Percentiles rank a stretch among this genome's conserved stretches.
Conservation (phyloP, 1,140 invertebrate genomes). For the Drepana arcuata region DNA sequence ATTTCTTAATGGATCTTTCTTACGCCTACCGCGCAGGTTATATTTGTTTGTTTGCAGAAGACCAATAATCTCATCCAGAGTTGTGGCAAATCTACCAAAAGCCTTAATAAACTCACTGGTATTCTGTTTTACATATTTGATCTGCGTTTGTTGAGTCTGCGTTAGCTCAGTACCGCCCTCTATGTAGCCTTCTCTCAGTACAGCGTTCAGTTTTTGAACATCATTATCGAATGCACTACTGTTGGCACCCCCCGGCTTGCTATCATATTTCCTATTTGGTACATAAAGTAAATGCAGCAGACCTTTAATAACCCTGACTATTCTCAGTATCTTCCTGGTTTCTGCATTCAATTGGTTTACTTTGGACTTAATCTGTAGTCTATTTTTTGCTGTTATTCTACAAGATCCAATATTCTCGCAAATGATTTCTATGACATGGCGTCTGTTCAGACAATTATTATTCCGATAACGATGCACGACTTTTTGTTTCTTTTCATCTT, state of each 20-base stretch:
- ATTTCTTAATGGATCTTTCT: slow-evolving; percentile 17
- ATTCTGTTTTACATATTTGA: slow-evolving; percentile 43
- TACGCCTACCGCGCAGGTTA: slow-evolving; percentile 3
- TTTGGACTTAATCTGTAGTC: slow-evolving; percentile 22
- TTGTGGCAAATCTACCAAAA: slow-evolving; percentile 35
- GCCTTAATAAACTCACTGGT: slow-evolving; percentile 34
- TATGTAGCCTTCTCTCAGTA: slow-evolving; percentile 27
- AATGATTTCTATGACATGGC: slow-evolving; percentile 22
- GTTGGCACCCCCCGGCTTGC: too few species aligned
- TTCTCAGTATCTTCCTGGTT: slow-evolving; percentile 33
- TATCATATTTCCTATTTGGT: slow-evolving; percentile 3
- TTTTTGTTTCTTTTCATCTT: slow-evolving; percentile 9
- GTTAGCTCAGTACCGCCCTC: slow-evolving; percentile 14
- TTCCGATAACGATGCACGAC: neutral
- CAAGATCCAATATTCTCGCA: slow-evolving; percentile 36
- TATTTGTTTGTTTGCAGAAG: slow-evolving; percentile 20
- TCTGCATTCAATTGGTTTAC: slow-evolving; percentile 30
- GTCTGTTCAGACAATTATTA: slow-evolving; percentile 7
- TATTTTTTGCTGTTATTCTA: slow-evolving; percentile 19
- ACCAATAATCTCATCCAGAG: slow-evolving; percentile 36
- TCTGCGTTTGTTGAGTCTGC: slow-evolving; percentile 24
- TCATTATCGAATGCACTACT: slow-evolving; percentile 16
- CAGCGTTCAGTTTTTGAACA: slow-evolving; percentile 29
- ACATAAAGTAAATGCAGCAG: slow-evolving; percentile 32
- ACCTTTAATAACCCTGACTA: slow-evolving; percentile 38